A percentile compares a stretch with the other conserved stretches of the same genome.
phyloP scores from a whole-genome alignment of 2,888 invertebrate species.

The Dynastes grantii region DNA sequence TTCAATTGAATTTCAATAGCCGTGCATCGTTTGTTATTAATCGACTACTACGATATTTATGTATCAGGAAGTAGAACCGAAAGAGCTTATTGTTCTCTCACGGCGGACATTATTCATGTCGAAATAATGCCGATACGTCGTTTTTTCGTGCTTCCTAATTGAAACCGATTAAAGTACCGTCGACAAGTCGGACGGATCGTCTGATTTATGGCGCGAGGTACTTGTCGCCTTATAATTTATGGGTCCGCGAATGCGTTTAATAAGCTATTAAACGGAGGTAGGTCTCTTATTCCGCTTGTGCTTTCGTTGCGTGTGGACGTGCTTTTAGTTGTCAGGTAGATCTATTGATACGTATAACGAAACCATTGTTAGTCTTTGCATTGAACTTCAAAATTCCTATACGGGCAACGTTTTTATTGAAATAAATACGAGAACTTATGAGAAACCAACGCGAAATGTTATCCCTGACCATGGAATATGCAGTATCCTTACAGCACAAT shows the following conservation, averaged over 20 bases:
- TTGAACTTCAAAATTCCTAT: no score
- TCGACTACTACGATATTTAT: constrained; percentile 20
- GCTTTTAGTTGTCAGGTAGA: no score
- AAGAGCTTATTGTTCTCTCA: constrained; percentile 32
- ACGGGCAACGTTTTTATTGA: no score
- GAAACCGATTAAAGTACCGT: constrained; percentile 36
- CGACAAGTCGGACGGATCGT: constrained; percentile 20
- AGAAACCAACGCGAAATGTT: no score
- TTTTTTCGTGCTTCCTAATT: constrained; percentile 41
- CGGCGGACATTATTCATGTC: constrained; percentile 33
- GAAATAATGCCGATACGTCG: constrained; percentile 17
- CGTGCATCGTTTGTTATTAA: constrained; percentile 32
- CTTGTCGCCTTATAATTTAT: constrained; percentile 27
- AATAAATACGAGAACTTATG: no score
- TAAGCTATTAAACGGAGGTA: constrained; percentile 10
- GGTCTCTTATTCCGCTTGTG: background rate
- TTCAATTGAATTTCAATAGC: constrained; percentile 5
- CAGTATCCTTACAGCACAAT: no score
- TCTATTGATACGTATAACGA: no score
- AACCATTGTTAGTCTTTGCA: no score
- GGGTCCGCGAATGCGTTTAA: constrained; percentile 18
- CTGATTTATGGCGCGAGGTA: constrained; percentile 38
- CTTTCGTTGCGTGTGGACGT: background rate
- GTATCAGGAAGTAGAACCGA: constrained; percentile 27
- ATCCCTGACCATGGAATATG: no score